Percentiles rank a stretch among this genome's conserved stretches.
Conservation (phyloP, 1,140 invertebrate genomes). For the Chironomus striatipennis region DNA sequence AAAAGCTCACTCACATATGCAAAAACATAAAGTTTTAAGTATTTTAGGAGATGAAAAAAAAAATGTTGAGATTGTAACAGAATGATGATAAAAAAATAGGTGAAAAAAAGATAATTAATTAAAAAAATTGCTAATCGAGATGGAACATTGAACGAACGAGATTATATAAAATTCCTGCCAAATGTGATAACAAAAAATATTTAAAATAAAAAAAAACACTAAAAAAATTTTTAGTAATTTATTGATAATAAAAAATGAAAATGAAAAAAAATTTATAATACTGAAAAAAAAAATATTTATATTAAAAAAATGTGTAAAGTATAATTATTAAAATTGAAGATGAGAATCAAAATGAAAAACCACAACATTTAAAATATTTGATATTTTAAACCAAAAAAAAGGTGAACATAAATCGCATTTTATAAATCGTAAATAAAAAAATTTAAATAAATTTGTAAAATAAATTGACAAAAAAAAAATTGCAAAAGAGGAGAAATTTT, state of each 20-base stretch:
- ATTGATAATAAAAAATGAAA: conserved; percentile 5
- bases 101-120: no score
- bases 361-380: no score
- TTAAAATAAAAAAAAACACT: conserved; percentile 3
- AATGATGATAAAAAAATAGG: no score
- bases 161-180: conserved; percentile 22
- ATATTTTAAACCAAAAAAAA: not conserved
- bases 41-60: not conserved
- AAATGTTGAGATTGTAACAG: not conserved
- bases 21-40: not conserved
- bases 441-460: not conserved
- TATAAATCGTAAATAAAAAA: not conserved
- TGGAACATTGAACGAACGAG: conserved; percentile 16
- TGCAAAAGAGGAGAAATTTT: no score
- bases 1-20: no score
- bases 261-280: conserved; percentile 2
- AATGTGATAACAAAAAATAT: conserved; percentile 17
- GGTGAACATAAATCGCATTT: not conserved
- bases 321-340: not conserved
- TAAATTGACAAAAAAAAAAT: not conserved
- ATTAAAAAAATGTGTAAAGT: not conserved
- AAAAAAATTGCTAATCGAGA: not conserved
- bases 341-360: conserved; percentile 7
- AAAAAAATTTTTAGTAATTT: conserved; percentile 17
- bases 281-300: conserved; percentile 2